Evolutionary conservation across 2,113 vertebrate genomes (phyloP).

Genomic region (Prolemur simus): DNA sequence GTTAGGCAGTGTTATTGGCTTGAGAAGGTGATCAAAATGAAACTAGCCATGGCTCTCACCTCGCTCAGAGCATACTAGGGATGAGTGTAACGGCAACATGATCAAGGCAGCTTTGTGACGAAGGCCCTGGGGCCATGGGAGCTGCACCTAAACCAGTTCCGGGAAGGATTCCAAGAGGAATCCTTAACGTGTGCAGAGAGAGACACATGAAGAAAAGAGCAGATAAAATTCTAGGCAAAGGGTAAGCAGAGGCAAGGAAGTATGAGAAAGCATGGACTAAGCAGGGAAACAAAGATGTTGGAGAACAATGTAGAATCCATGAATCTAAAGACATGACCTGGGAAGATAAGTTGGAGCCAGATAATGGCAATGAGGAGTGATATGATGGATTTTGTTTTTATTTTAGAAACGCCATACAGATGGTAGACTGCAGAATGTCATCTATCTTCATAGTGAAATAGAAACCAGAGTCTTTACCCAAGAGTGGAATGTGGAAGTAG

Average conservation of each 20-base stretch:
- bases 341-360: too few species aligned
- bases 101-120: background rate
- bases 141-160: accelerated
- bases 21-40: background rate
- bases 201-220: background rate
- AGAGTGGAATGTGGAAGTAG: background rate
- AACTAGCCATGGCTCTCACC: background rate
- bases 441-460: background rate
- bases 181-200: background rate
- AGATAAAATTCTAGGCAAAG: background rate
- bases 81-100: accelerated
- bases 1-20: background rate
- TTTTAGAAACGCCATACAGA: background rate
- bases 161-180: background rate
- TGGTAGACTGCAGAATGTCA: background rate
- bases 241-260: background rate
- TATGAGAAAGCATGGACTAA: background rate
- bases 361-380: background rate
- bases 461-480: background rate
- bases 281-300: too few species aligned
- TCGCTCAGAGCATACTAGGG: too few species aligned
- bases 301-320: background rate
- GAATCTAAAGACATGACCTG: background rate
- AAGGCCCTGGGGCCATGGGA: background rate
- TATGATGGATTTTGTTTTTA: background rate